Evolutionary conservation across 2,888 invertebrate species (phyloP), one percentile per base, ranked within the genome.

Genomic region (Druceiella hillmani): DNA sequence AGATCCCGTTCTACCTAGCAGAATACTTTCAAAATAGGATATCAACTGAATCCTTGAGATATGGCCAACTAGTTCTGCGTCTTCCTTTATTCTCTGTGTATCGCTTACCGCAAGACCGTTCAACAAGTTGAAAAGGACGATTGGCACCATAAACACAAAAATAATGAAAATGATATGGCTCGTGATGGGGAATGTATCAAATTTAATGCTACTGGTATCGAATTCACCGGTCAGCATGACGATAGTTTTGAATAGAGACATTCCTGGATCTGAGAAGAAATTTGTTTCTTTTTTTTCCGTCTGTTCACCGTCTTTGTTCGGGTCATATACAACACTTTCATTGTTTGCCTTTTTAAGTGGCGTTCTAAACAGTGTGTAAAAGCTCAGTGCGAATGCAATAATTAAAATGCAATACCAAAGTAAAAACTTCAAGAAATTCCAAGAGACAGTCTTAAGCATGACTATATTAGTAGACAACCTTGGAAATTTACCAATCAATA

Each of bases 201-300:
- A 88, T 31, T 85, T 79, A 29, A 89, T 81, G 6, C 80, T 79
- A n/a, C 81, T 75, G 1, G 87, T 87, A 53, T 89, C 88, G 50
- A 88, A 87, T 61, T 89, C 89, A 7, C 89, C 89, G 0, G 88
- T 88, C 47, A 88, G 67, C 89, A 89, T 89, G 2, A 88, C 84
- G 13, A 88, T 79, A 1, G 88, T 88, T 63, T 88, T 89, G 49
- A 89, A 86, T 22, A 88, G 55, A 0, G 88, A 83, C 41, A 76
- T 72, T 3, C 77, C 80, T 1, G 85, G 83, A 58, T 81, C 76
- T 2, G 73, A 67, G 50, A 89, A 88, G 47, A 79, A 79, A 36
- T 81, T 76, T 49, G 81, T 78, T 38, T 76, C 77, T 10, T 73
- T 75, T 1, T 78, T 75, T 11, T 64, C 66, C 1, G 56, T 59